A percentile compares a stretch with the other conserved stretches of the same genome.
Conservation (phyloP, 2,797 vertebrate species). For the Pelobates cultripes region DNA sequence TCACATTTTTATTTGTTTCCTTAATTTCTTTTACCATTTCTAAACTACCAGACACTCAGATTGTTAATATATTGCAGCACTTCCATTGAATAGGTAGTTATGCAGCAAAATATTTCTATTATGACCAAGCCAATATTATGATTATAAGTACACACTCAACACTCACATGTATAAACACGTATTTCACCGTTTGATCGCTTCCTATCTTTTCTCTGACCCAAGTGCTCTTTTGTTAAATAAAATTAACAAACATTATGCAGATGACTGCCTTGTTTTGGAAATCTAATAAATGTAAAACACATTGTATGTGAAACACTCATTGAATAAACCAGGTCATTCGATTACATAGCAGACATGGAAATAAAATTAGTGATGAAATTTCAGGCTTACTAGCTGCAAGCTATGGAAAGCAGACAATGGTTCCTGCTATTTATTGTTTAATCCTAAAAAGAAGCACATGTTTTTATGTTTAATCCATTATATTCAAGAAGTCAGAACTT, state of each 20-base stretch:
- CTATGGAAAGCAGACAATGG: background rate
- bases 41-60: too few species aligned
- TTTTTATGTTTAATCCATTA: too few species aligned
- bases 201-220: conserved; percentile 27
- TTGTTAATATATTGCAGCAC: too few species aligned
- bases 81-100: too few species aligned
- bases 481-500: too few species aligned
- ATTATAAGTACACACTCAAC: too few species aligned
- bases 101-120: too few species aligned
- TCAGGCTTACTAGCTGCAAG: background rate
- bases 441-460: background rate
- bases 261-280: conserved; percentile 29
- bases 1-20: too few species aligned
- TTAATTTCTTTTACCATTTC: too few species aligned
- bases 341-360: background rate
- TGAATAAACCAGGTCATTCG: background rate
- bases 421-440: background rate
- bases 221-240: conserved; percentile 38
- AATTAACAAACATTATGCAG: conserved; percentile 30
- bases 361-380: background rate
- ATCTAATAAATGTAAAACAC: conserved; percentile 27
- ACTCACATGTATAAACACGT: too few species aligned
- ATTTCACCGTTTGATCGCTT: conserved; percentile 41
- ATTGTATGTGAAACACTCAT: conserved; percentile 12
- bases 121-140: too few species aligned